Conservation (phyloP, 2,113 vertebrate species). For the Chloropsis cyanopogon region DNA sequence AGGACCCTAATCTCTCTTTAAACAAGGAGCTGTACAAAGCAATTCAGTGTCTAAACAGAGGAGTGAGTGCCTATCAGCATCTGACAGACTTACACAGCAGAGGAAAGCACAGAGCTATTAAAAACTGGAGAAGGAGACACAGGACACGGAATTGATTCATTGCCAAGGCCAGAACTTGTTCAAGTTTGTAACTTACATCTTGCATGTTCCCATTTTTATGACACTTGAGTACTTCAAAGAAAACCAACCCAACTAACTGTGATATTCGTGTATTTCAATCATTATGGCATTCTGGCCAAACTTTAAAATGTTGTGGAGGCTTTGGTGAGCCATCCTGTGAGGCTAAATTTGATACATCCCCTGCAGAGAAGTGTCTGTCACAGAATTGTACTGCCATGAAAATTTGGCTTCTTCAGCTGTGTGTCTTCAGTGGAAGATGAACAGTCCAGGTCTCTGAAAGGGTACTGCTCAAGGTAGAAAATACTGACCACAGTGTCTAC, state of each 20-base stretch:
- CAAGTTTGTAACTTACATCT: not conserved
- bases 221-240: not conserved
- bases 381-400: not conserved
- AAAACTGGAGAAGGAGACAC: not conserved
- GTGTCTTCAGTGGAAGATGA: not conserved
- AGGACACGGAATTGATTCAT: not conserved
- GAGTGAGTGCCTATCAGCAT: not conserved
- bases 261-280: not conserved
- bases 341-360: not conserved
- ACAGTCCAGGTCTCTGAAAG: not conserved
- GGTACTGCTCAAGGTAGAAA: not conserved
- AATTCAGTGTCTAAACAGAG: conserved; percentile 34
- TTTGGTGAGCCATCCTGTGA: not conserved
- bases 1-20: conserved; percentile 33
- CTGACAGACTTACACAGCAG: conserved; percentile 7
- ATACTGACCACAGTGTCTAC: not conserved
- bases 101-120: not conserved
- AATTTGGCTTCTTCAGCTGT: not conserved
- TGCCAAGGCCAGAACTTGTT: not conserved
- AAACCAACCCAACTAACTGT: no score
- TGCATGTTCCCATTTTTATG: not conserved
- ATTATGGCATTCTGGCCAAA: not conserved
- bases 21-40: conserved; percentile 32
- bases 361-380: not conserved
- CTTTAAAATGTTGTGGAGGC: not conserved